Evolutionary conservation across 2,113 vertebrate species (phyloP).

Genomic region (Peromyscus californicus): DNA sequence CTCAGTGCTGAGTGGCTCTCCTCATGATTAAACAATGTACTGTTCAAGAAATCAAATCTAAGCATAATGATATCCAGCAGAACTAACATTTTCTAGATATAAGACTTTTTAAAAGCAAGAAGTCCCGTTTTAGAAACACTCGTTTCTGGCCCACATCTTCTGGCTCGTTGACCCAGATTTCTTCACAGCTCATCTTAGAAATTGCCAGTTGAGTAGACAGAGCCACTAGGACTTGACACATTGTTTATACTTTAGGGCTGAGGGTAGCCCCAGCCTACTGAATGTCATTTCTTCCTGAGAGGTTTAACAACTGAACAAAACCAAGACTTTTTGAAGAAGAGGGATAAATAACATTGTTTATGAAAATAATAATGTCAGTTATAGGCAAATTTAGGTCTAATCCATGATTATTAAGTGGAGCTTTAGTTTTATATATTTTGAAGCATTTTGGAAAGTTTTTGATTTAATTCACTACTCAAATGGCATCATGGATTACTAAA

Average conservation of each 20-base stretch:
- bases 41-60: not conserved
- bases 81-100: not conserved
- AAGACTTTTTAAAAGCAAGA: not conserved
- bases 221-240: no score
- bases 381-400: not conserved
- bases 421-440: conserved; percentile 17
- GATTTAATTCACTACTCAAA: conserved; percentile 35
- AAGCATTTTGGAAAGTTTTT: not conserved
- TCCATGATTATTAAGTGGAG: not conserved
- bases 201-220: no score
- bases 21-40: not conserved
- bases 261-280: not conserved
- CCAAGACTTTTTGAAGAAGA: not conserved
- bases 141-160: not conserved
- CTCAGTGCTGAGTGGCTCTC: not conserved
- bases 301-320: not conserved
- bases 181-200: not conserved
- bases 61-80: not conserved
- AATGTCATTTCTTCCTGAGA: not conserved
- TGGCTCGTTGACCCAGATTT: not conserved
- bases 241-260: not conserved
- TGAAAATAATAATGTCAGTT: not conserved
- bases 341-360: not conserved
- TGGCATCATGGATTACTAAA: conserved; percentile 36
- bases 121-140: not conserved